phyloP scores from a whole-genome alignment of 1,140 invertebrate species.

The Aporrectodea caliginosa region DNA sequence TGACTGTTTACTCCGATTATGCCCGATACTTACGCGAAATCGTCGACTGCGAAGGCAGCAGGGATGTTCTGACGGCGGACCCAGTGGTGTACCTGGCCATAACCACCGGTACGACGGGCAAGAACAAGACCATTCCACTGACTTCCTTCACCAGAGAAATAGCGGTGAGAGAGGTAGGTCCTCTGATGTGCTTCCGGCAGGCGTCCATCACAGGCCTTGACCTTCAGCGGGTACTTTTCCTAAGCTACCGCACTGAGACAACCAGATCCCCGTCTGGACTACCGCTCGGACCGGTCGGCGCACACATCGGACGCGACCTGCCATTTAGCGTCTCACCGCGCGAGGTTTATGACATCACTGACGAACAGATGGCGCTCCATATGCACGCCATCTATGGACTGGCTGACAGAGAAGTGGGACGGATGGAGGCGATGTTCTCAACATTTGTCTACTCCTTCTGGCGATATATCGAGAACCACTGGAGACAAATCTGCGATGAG shows the following conservation, averaged over 20 bases:
- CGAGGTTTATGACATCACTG: conserved; percentile 25
- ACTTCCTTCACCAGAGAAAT: conserved; percentile 20
- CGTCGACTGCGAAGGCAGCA: background rate
- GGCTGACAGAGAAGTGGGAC: conserved; percentile 23
- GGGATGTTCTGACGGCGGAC: conserved; percentile 22
- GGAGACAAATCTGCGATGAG: conserved; percentile 11
- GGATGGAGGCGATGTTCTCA: conserved; percentile 31
- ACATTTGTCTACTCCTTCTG: conserved; percentile 29
- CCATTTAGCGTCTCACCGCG: conserved; percentile 23
- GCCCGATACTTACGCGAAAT: background rate
- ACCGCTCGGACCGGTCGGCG: conserved; percentile 18
- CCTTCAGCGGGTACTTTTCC: conserved; percentile 17
- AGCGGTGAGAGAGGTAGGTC: conserved; percentile 7
- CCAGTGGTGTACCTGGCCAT: conserved; percentile 25
- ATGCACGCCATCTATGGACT: conserved; percentile 23
- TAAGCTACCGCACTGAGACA: conserved; percentile 19
- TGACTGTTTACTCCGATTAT: conserved; percentile 11
- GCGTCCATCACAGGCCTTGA: conserved; percentile 11
- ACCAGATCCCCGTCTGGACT: conserved; percentile 5
- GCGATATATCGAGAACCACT: conserved; percentile 14
- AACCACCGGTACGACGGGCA: conserved; percentile 28
- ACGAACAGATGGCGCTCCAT: conserved; percentile 27
- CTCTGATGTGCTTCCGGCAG: conserved; percentile 19
- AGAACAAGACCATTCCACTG: conserved; percentile 27
- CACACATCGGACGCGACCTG: conserved; percentile 26